A percentile compares a stretch with the other conserved stretches of the same genome.
phyloP scores from a whole-genome alignment of 2,888 invertebrate genomes.

The Petrolisthes manimaculis region DNA sequence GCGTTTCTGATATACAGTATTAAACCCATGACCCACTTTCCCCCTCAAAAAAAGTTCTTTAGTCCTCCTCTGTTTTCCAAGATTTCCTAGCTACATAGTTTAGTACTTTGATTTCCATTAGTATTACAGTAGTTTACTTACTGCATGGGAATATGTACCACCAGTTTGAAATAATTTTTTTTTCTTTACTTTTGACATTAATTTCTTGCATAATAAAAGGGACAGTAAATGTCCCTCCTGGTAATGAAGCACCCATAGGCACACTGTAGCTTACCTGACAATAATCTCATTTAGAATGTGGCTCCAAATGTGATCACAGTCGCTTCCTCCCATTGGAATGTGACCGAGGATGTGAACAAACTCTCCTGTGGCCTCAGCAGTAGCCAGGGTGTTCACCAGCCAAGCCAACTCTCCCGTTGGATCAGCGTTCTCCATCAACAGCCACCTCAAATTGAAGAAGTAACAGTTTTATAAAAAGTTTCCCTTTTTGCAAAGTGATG shows the following conservation, averaged over 20 bases:
- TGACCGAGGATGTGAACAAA: slow-evolving; percentile 74
- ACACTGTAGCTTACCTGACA: slow-evolving; percentile 65
- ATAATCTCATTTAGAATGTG: slow-evolving; percentile 69
- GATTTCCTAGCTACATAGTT: no score
- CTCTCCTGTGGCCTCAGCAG: slow-evolving; percentile 71
- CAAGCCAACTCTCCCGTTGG: slow-evolving; percentile 73
- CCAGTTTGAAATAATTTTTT: no score
- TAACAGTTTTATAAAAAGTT: background rate
- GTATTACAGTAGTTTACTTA: no score
- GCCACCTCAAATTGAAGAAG: slow-evolving; percentile 66
- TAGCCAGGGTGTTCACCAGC: slow-evolving; percentile 72
- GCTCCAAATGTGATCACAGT: slow-evolving; percentile 70
- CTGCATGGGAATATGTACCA: no score
- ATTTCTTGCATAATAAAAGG: background rate
- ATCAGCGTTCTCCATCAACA: slow-evolving; percentile 69
- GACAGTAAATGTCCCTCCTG: background rate
- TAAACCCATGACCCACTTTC: no score
- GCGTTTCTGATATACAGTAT: no score
- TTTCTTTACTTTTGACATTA: background rate
- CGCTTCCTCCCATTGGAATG: slow-evolving; percentile 71
- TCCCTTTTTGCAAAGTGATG: no score
- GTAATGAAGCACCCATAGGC: background rate
- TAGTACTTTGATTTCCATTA: no score
- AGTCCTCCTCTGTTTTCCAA: no score
- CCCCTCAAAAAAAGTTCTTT: no score